Evolutionary conservation across 1,140 invertebrate species (phyloP).

Genomic region (Pectinophora gossypiella): DNA sequence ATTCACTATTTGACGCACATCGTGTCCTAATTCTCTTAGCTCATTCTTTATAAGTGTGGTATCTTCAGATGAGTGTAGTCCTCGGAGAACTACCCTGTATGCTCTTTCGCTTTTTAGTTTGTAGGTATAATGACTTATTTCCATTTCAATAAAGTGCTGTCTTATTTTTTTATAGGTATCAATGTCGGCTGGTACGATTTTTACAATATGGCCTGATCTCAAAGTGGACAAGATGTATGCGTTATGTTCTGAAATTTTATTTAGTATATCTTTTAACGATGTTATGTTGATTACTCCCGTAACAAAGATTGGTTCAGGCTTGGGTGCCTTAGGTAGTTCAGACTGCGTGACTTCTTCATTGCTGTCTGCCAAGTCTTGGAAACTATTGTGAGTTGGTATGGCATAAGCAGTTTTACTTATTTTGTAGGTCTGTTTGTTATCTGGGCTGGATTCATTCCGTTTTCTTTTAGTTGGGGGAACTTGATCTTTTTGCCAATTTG

Average conservation of each 20-base stretch:
- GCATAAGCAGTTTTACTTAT: neutral
- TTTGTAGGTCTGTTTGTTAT: neutral
- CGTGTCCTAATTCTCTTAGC: slow-evolving; percentile 25
- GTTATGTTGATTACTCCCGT: slow-evolving; percentile 24
- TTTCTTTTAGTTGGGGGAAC: neutral
- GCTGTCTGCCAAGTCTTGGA: neutral
- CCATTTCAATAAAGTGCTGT: slow-evolving; percentile 19
- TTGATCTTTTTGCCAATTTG: neutral
- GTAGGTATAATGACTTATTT: slow-evolving; percentile 40
- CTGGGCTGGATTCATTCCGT: neutral
- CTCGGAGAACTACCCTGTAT: slow-evolving; percentile 40
- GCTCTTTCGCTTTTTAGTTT: slow-evolving; percentile 43
- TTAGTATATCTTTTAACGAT: slow-evolving; percentile 13
- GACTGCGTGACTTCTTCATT: neutral
- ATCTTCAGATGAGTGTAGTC: slow-evolving; percentile 34
- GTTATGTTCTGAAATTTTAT: slow-evolving; percentile 4
- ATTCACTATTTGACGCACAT: slow-evolving; percentile 30
- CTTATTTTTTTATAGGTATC: slow-evolving; percentile 23
- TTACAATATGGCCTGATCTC: too few relatives aligned
- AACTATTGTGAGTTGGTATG: neutral
- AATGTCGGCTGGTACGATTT: slow-evolving; percentile 20
- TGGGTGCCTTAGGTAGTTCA: slow-evolving; percentile 9
- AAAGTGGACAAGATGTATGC: slow-evolving; percentile 23
- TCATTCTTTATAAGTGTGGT: slow-evolving; percentile 30
- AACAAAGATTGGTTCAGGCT: slow-evolving; percentile 30